Conservation (phyloP, 1,140 invertebrate genomes). For the Drosophila arizonae region DNA sequence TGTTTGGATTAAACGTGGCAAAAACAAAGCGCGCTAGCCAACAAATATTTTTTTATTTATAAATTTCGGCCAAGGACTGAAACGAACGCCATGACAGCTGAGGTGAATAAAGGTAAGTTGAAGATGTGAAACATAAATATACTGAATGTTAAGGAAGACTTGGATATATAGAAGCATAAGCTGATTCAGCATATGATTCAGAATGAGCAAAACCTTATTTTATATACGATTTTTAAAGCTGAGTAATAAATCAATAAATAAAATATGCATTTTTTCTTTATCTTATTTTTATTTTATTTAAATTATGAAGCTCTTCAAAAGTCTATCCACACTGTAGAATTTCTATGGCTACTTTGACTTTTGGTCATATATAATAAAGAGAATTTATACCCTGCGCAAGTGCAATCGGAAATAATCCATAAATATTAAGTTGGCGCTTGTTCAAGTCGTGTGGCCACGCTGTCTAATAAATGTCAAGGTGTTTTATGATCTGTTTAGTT, state of each 20-base stretch:
- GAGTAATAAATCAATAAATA: too few species aligned
- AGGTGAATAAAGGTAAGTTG: constrained; percentile 27
- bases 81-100: constrained; percentile 13
- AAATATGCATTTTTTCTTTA: too few species aligned
- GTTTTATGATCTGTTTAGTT: constrained; percentile 8
- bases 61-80: not conserved
- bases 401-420: constrained; percentile 22
- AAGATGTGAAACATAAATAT: not conserved
- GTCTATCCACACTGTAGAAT: too few species aligned
- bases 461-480: constrained; percentile 9
- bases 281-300: too few species aligned
- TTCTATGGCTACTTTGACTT: not conserved
- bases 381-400: constrained; percentile 7
- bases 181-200: too few species aligned
- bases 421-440: constrained; percentile 4
- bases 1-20: constrained; percentile 17
- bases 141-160: not conserved
- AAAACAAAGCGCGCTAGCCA: not conserved
- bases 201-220: too few species aligned
- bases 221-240: too few species aligned
- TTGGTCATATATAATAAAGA: constrained; percentile 13
- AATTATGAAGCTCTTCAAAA: too few species aligned
- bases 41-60: not conserved
- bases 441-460: not conserved
- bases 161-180: too few species aligned